Evolutionary conservation across 2,797 vertebrate genomes (phyloP).

Genomic region (Chlorospingus semifuscus): DNA sequence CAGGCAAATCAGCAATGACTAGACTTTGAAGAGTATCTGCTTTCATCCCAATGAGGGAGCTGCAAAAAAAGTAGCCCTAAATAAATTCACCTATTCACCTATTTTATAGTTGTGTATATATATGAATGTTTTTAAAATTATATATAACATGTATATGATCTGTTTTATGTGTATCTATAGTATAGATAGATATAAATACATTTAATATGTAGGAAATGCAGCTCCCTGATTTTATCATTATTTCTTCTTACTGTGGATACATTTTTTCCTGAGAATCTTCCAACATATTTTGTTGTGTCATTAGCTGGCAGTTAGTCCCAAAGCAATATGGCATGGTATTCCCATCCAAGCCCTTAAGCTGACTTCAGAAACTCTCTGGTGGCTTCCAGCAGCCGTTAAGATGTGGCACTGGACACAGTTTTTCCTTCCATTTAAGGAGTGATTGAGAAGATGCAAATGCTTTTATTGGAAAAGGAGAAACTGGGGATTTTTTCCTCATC

Average conservation of each 20-base stretch:
- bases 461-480: slow-evolving; percentile 23
- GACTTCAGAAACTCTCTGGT: not conserved
- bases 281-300: not conserved
- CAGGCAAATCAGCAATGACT: not conserved
- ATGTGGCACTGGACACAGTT: not conserved
- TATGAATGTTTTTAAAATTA: not conserved
- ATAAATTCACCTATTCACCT: not conserved
- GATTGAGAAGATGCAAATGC: not conserved
- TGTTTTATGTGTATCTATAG: not conserved
- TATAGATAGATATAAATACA: not conserved
- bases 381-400: not conserved
- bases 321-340: not conserved
- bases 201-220: not conserved
- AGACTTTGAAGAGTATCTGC: not conserved
- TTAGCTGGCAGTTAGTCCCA: slow-evolving; percentile 4
- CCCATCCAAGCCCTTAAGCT: not conserved
- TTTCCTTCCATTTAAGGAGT: slow-evolving; percentile 29
- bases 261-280: not conserved
- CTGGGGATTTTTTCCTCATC: not conserved
- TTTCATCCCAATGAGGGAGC: not conserved
- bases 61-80: not conserved
- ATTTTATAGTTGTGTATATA: not conserved
- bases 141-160: not conserved
- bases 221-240: not conserved
- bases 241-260: not conserved